Conservation (phyloP, 1,140 invertebrate genomes). For the Drosophila sp. region DNA sequence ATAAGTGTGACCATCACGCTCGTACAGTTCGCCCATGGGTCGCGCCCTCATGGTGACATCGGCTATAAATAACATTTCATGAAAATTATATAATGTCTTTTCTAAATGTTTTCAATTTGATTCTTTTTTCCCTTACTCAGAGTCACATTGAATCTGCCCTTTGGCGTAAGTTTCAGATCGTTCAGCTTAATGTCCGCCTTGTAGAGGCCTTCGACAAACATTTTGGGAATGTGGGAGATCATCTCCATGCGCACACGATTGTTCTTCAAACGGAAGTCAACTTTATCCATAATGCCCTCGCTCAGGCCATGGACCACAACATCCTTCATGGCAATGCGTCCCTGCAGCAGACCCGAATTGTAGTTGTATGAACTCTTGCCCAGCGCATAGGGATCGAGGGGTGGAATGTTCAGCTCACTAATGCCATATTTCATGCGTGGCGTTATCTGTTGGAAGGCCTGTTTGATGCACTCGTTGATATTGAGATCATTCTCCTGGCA, state of each 20-base stretch:
- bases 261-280: conserved; percentile 64
- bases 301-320: conserved; percentile 66
- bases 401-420: conserved; percentile 72
- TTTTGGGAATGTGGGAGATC: conserved; percentile 54
- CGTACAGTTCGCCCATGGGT: conserved; percentile 67
- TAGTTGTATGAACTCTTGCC: conserved; percentile 63
- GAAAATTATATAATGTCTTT: conserved; percentile 14
- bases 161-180: conserved; percentile 78
- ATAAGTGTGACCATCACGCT: conserved; percentile 74
- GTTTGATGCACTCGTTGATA: conserved; percentile 76
- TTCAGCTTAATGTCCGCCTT: conserved; percentile 78
- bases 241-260: conserved; percentile 56
- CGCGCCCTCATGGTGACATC: conserved; percentile 62
- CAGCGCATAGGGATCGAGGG: conserved; percentile 75
- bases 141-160: conserved; percentile 78
- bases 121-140: conserved; percentile 54
- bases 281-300: conserved; percentile 63
- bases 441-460: conserved; percentile 67
- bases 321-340: conserved; percentile 66
- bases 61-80: conserved; percentile 41
- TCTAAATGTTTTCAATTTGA: background rate
- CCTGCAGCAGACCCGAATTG: conserved; percentile 61
- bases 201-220: conserved; percentile 72
- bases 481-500: conserved; percentile 65
- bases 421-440: conserved; percentile 71